phyloP scores from a whole-genome alignment of 2,888 invertebrate genomes.

The Tenthredo livida region DNA sequence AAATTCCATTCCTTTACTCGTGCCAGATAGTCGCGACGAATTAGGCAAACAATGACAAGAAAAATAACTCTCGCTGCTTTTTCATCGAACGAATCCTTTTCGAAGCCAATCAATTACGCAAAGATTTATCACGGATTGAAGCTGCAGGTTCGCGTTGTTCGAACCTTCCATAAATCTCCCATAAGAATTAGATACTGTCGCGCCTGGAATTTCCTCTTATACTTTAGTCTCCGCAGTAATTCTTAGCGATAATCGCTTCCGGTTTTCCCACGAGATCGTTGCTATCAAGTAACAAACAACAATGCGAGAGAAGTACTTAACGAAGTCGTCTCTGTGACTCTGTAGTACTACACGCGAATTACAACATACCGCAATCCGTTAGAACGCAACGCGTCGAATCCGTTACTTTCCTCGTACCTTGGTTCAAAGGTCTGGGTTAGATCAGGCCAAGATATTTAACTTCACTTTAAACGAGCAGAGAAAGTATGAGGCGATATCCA shows the following conservation, averaged over 20 bases:
- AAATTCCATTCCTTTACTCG: slow-evolving; percentile 15
- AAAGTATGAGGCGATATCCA: neutral
- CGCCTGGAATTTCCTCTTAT: neutral
- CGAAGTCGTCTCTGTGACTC: neutral
- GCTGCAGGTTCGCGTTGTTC: neutral
- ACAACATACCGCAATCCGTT: slow-evolving; percentile 36
- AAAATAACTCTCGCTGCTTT: neutral
- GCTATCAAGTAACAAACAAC: slow-evolving; percentile 8
- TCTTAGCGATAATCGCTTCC: slow-evolving; percentile 68
- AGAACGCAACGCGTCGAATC: slow-evolving; percentile 34
- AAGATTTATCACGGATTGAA: neutral
- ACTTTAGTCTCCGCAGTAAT: neutral
- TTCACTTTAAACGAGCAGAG: slow-evolving; percentile 25
- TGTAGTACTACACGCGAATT: slow-evolving; percentile 23
- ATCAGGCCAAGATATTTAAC: neutral
- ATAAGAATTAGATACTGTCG: neutral
- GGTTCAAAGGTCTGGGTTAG: slow-evolving; percentile 35
- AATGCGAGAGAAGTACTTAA: neutral
- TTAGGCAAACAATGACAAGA: neutral
- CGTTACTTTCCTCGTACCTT: slow-evolving; percentile 34
- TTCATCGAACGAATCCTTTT: neutral
- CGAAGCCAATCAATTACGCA: neutral
- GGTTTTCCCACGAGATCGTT: slow-evolving; percentile 70
- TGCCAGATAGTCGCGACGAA: slow-evolving; percentile 1
- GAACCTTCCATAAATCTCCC: neutral